Percentiles rank a stretch among this genome's conserved stretches.
These are phyloP conservation scores for Daphoenositta chrysoptera DNA, from an alignment of 2,113 vertebrate genomes.

Conservation along the genomic window DNA sequence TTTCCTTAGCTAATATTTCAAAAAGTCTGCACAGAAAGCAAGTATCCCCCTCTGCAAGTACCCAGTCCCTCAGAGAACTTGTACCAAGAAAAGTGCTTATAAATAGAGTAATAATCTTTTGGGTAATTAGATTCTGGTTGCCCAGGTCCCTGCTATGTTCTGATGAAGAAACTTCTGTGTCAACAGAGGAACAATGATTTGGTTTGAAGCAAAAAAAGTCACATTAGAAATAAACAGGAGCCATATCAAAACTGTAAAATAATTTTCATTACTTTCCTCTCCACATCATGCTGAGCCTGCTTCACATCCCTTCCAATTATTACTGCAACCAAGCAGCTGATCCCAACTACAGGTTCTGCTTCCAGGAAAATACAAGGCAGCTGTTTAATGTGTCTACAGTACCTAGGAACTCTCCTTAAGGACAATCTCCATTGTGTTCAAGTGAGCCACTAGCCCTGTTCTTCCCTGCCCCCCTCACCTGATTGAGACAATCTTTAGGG, in stretches of 20 bases:
- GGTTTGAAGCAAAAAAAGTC: neutral
- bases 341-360: neutral
- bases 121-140: neutral
- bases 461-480: rapidly evolving
- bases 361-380: neutral
- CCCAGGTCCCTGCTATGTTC: neutral
- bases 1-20: neutral
- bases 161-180: neutral
- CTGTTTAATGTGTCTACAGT: neutral
- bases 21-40: neutral
- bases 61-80: neutral
- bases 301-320: neutral
- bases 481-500: neutral
- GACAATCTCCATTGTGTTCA: neutral
- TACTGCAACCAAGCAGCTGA: neutral
- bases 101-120: neutral
- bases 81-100: neutral
- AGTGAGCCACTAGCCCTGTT: neutral
- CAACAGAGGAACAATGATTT: neutral
- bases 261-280: neutral
- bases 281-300: neutral
- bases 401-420: neutral
- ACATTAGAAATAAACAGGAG: neutral
- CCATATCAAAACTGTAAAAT: neutral
- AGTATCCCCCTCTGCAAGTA: neutral